These are phyloP conservation scores for Eupeodes corollae DNA, from an alignment of 1,140 invertebrate genomes.

Conservation along the genomic window DNA sequence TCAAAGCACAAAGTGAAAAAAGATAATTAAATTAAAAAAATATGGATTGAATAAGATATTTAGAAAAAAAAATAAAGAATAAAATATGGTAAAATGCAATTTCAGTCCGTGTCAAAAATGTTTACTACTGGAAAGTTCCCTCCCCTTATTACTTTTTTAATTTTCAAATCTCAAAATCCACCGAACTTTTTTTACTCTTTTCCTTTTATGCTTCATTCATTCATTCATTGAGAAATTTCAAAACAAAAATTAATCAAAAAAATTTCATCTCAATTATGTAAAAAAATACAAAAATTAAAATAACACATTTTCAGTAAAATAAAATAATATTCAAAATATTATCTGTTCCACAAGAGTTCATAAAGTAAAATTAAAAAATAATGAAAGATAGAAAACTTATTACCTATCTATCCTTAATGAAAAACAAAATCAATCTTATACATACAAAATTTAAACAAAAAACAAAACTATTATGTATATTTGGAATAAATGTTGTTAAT, in stretches of 20 bases:
- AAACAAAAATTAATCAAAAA: not conserved
- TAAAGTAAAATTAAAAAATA: not conserved
- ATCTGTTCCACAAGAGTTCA: not conserved
- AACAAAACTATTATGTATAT: not conserved
- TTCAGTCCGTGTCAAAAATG: not conserved
- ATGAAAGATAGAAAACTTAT: not conserved
- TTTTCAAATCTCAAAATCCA: no score
- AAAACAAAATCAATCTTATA: not conserved
- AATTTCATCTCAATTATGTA: not conserved
- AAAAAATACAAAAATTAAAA: not conserved
- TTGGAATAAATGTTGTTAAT: not conserved
- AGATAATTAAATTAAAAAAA: not conserved
- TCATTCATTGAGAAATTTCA: not conserved
- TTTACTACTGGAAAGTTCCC: no score
- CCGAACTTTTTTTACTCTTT: no score
- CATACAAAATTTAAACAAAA: not conserved
- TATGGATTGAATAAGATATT: not conserved
- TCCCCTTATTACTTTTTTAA: no score
- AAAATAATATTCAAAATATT: not conserved
- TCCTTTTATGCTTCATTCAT: no score
- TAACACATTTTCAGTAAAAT: not conserved
- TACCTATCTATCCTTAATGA: not conserved
- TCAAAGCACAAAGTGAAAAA: not conserved
- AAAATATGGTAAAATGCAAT: not conserved
- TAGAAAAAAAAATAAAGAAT: not conserved